phyloP scores from a whole-genome alignment of 2,113 vertebrate species.

The Prinia subflava region DNA sequence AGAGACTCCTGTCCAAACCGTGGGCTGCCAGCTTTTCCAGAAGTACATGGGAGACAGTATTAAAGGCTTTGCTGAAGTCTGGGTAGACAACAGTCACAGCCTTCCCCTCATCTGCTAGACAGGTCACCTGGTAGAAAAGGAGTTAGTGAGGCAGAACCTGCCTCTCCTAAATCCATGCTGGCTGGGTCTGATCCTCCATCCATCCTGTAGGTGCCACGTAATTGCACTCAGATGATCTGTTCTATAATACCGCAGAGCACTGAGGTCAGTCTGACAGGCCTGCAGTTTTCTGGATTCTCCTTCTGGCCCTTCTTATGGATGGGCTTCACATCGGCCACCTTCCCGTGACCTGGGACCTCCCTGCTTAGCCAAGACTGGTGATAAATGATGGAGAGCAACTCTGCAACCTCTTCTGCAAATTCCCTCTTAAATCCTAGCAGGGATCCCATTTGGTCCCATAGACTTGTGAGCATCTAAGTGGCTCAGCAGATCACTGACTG shows the following conservation, averaged over 20 bases:
- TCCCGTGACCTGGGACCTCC: background rate
- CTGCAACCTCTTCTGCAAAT: background rate
- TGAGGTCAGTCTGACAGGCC: no score
- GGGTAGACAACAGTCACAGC: background rate
- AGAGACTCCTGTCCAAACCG: background rate
- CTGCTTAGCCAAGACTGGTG: background rate
- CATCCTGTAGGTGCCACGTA: background rate
- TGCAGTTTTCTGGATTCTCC: background rate
- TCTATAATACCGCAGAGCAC: background rate
- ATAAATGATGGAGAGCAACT: background rate
- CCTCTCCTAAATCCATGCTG: background rate
- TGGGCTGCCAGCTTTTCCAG: background rate
- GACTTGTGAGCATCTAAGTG: background rate
- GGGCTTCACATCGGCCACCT: rapidly evolving
- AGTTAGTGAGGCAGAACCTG: background rate
- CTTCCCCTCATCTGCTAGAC: background rate
- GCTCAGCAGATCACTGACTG: background rate
- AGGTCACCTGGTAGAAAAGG: background rate
- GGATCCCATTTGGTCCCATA: rapidly evolving
- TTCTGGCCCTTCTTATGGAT: background rate
- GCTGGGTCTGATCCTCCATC: background rate
- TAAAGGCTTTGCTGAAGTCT: background rate
- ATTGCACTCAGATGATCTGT: background rate
- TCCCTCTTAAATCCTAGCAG: background rate
- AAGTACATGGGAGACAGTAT: background rate